phyloP scores from a whole-genome alignment of 2,797 vertebrate species.

The Xyrichtys novacula region DNA sequence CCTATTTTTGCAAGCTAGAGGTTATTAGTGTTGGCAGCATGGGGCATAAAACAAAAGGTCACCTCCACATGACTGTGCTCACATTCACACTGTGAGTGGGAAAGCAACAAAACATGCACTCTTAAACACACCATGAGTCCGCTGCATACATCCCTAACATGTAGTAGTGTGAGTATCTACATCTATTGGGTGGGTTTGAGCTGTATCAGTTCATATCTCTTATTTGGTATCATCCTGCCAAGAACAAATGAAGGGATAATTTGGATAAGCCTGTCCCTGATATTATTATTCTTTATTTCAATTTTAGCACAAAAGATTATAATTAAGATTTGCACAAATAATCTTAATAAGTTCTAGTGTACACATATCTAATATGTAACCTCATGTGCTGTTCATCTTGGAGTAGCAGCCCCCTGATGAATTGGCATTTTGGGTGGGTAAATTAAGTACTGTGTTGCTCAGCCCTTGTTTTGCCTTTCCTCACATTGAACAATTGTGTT shows the following conservation, averaged over 20 bases:
- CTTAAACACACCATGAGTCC: slow-evolving; percentile 7
- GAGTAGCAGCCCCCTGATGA: no score
- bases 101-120: slow-evolving; percentile 13
- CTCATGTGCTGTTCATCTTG: no score
- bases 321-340: no score
- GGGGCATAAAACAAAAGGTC: slow-evolving; percentile 15
- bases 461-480: no score
- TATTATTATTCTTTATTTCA: slow-evolving; percentile 51
- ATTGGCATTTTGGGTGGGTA: no score
- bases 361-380: no score
- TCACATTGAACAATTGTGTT: no score
- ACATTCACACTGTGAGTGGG: slow-evolving; percentile 10
- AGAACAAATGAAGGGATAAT: slow-evolving; percentile 52
- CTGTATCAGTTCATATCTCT: slow-evolving; percentile 43
- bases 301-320: no score
- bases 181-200: slow-evolving; percentile 52
- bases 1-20: neutral
- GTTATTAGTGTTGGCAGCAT: neutral
- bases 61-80: slow-evolving; percentile 14
- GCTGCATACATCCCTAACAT: slow-evolving; percentile 18
- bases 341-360: no score
- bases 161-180: slow-evolving; percentile 34
- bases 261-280: slow-evolving; percentile 56
- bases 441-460: no score
- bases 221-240: slow-evolving; percentile 68